A percentile compares a stretch with the other conserved stretches of the same genome.
phyloP scores from a whole-genome alignment of 2,113 vertebrate genomes.

The Corydoras maculifer region DNA sequence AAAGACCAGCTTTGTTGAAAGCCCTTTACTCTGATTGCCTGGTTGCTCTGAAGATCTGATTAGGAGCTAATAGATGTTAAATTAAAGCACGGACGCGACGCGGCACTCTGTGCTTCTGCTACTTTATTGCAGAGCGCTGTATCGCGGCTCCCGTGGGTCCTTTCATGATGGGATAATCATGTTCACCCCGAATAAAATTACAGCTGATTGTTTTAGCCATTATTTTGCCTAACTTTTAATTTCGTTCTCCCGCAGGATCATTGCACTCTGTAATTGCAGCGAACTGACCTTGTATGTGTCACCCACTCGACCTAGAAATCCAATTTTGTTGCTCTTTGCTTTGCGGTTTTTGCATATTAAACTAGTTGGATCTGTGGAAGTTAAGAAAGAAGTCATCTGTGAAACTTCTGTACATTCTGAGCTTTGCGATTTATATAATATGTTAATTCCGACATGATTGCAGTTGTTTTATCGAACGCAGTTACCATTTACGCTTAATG shows the following conservation, averaged over 20 bases:
- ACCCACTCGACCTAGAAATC: slow-evolving; percentile 59
- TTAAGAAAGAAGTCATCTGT: neutral
- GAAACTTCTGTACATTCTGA: too few relatives aligned
- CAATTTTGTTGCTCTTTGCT: slow-evolving; percentile 43
- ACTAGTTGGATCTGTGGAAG: neutral
- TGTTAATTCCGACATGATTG: too few relatives aligned
- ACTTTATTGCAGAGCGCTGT: slow-evolving; percentile 27
- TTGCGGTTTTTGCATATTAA: slow-evolving; percentile 33
- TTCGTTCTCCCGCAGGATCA: slow-evolving; percentile 89
- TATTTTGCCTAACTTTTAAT: slow-evolving; percentile 94
- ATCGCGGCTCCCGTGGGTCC: slow-evolving; percentile 58
- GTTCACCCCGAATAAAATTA: slow-evolving; percentile 72
- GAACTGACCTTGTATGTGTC: slow-evolving; percentile 82
- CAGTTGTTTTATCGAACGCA: too few relatives aligned
- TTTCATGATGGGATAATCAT: slow-evolving; percentile 79
- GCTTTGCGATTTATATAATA: too few relatives aligned
- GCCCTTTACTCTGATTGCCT: slow-evolving; percentile 41
- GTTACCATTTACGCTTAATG: too few relatives aligned
- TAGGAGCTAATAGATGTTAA: slow-evolving; percentile 60
- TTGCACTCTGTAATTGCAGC: slow-evolving; percentile 92
- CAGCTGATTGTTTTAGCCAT: slow-evolving; percentile 86
- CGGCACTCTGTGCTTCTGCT: neutral
- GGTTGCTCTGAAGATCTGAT: slow-evolving; percentile 64
- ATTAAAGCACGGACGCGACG: slow-evolving; percentile 34
- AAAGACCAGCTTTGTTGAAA: neutral